Conservation (phyloP, 2,888 invertebrate genomes). For the Ormyrus labotus region DNA sequence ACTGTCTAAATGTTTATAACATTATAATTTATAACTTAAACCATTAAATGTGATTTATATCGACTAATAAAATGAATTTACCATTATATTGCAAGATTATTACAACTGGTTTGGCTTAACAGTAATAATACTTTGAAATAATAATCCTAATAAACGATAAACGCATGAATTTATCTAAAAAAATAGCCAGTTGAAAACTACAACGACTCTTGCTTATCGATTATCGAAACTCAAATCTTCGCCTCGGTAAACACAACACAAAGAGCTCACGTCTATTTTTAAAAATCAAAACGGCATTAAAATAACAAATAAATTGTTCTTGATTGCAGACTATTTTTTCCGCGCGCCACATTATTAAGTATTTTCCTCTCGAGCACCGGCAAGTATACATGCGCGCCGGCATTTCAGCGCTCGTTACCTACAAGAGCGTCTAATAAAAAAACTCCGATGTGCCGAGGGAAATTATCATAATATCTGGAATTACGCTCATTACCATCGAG, state of each 20-base stretch:
- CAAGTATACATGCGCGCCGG: conserved; percentile 1
- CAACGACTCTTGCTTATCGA: too few relatives aligned
- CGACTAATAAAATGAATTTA: too few relatives aligned
- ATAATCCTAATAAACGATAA: neutral
- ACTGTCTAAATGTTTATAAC: too few relatives aligned
- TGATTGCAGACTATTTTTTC: conserved; percentile 14
- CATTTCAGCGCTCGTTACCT: conserved; percentile 55
- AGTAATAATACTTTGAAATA: neutral
- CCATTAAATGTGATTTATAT: too few relatives aligned
- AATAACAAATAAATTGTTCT: neutral
- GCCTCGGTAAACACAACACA: too few relatives aligned
- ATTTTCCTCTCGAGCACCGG: too few relatives aligned
- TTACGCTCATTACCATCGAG: conserved; percentile 71
- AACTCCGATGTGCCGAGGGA: conserved; percentile 57
- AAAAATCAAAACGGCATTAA: neutral
- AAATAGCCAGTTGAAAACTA: too few relatives aligned
- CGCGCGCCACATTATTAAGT: neutral
- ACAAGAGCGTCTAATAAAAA: conserved; percentile 59
- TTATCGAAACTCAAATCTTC: too few relatives aligned
- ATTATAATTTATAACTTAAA: too few relatives aligned
- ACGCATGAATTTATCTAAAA: too few relatives aligned
- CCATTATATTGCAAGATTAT: too few relatives aligned
- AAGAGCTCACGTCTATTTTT: neutral
- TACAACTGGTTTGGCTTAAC: too few relatives aligned
- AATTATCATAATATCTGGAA: conserved; percentile 68